Evolutionary conservation across 2,888 invertebrate species (phyloP).

Genomic region (Oligia strigilis): DNA sequence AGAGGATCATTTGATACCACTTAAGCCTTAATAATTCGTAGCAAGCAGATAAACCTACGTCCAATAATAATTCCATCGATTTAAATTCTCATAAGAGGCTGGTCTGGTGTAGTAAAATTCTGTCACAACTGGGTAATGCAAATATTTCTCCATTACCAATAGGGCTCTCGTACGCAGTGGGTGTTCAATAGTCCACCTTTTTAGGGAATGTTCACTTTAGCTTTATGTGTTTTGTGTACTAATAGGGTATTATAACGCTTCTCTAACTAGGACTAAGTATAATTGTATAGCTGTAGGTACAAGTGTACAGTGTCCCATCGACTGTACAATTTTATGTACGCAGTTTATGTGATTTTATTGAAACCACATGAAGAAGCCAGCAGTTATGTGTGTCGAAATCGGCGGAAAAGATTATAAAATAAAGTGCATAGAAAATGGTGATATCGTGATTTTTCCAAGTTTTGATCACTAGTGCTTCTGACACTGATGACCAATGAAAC

Average conservation of each 20-base stretch:
- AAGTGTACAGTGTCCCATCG: not conserved
- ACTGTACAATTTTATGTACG: slow-evolving; percentile 2
- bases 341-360: slow-evolving; percentile 5
- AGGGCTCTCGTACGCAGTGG: slow-evolving; percentile 21
- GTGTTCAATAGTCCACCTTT: slow-evolving; percentile 34
- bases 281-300: not conserved
- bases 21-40: slow-evolving; percentile 2
- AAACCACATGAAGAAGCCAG: not conserved
- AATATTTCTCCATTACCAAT: slow-evolving; percentile 16
- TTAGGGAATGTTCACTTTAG: slow-evolving; percentile 35
- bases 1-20: slow-evolving; percentile 27
- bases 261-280: slow-evolving; percentile 1
- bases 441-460: not conserved
- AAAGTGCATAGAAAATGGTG: not conserved
- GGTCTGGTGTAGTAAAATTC: slow-evolving; percentile 17
- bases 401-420: not conserved
- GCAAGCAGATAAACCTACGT: slow-evolving; percentile 17
- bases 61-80: slow-evolving; percentile 22
- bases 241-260: slow-evolving; percentile 13
- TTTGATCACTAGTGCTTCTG: not conserved
- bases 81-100: slow-evolving; percentile 12
- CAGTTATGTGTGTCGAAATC: not conserved
- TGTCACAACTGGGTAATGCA: not conserved
- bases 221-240: slow-evolving; percentile 23
- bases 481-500: not conserved